phyloP scores from a whole-genome alignment of 2,113 vertebrate species.

The Sinocyclocheilus grahami region DNA sequence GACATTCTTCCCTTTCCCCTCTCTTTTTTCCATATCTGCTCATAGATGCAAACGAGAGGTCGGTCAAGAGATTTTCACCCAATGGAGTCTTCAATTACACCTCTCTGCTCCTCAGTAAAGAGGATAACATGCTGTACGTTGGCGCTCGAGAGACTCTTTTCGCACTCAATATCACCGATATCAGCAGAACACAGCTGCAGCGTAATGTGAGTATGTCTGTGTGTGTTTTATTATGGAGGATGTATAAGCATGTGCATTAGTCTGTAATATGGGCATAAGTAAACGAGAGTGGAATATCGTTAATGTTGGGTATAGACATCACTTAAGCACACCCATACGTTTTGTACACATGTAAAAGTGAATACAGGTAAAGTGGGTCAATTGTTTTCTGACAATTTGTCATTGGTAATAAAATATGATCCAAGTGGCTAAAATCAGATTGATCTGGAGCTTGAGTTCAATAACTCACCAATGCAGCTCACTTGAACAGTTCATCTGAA shows the following conservation, averaged over 20 bases:
- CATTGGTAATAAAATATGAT: neutral
- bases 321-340: neutral
- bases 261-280: neutral
- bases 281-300: neutral
- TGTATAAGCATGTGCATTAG: conserved; percentile 20
- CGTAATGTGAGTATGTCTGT: conserved; percentile 77
- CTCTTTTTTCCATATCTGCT: conserved; percentile 40
- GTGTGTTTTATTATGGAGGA: neutral
- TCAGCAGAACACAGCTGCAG: conserved; percentile 68
- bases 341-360: neutral
- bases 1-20: conserved; percentile 37
- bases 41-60: conserved; percentile 78
- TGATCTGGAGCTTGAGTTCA: neutral
- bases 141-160: conserved; percentile 87
- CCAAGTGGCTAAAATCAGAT: neutral
- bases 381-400: neutral
- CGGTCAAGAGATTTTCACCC: conserved; percentile 75
- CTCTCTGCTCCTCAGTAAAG: conserved; percentile 82
- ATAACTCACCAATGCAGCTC: neutral
- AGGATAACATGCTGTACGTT: conserved; percentile 81
- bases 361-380: neutral
- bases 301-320: neutral
- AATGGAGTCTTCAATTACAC: conserved; percentile 83
- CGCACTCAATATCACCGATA: conserved; percentile 79
- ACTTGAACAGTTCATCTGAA: neutral